Evolutionary conservation across 1,140 invertebrate species (phyloP).

Genomic region (Portunus trituberculatus): DNA sequence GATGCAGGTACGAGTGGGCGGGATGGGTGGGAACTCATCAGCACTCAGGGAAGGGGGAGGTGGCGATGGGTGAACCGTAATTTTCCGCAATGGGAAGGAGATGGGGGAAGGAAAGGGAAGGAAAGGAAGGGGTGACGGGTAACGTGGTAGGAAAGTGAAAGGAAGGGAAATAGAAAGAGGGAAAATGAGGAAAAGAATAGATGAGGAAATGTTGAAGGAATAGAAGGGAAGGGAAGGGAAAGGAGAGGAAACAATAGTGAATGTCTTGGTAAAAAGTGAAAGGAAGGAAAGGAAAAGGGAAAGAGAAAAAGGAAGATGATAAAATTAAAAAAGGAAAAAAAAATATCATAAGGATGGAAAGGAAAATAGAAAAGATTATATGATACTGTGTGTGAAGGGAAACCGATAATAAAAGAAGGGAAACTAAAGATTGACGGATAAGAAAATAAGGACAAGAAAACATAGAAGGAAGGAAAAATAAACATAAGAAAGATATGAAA

Average conservation of each 20-base stretch:
- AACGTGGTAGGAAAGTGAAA: neutral
- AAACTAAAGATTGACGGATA: too few species aligned
- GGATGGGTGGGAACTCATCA: slow-evolving; percentile 62
- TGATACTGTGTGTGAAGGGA: too few species aligned
- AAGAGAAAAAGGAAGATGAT: neutral
- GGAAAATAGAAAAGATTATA: neutral
- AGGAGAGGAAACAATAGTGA: neutral
- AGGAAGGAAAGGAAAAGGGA: neutral
- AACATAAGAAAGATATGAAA: neutral
- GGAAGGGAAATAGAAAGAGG: neutral
- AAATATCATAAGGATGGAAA: neutral
- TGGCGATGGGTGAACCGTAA: neutral
- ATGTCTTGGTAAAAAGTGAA: neutral
- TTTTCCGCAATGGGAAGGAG: neutral
- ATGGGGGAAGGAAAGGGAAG: neutral
- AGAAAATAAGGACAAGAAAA: neutral
- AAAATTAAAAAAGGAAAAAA: neutral
- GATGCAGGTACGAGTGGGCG: slow-evolving; percentile 58
- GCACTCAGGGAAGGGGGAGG: slow-evolving; percentile 26
- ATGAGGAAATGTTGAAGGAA: neutral
- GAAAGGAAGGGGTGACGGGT: neutral
- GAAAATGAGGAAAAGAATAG: neutral
- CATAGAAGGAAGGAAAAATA: neutral
- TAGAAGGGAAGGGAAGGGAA: neutral
- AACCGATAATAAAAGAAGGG: too few species aligned